Evolutionary conservation across 1,140 invertebrate genomes (phyloP).

Genomic region (Eupristina koningsbergeri): DNA sequence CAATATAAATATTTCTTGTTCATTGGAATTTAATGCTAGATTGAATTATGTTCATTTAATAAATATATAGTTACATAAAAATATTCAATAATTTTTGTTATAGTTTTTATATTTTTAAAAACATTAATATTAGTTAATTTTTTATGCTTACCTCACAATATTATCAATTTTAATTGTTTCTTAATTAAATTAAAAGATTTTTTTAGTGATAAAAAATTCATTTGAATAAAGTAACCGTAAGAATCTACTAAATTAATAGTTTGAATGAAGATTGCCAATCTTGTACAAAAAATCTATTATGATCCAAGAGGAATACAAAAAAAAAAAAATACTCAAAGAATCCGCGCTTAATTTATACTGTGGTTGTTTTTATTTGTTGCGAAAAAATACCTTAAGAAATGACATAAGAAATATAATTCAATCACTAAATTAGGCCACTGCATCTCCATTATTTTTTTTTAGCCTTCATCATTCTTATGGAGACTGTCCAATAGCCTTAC

Average conservation of each 20-base stretch:
- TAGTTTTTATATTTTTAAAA: background rate
- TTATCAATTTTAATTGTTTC: too few relatives aligned
- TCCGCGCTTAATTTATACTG: background rate
- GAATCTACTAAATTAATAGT: too few relatives aligned
- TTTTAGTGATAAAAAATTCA: too few relatives aligned
- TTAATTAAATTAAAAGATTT: too few relatives aligned
- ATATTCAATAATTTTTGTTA: background rate
- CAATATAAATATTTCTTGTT: too few relatives aligned
- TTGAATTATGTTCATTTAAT: background rate
- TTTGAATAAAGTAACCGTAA: too few relatives aligned
- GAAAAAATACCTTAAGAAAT: constrained; percentile 8
- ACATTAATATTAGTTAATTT: background rate
- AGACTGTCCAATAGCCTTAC: constrained; percentile 28
- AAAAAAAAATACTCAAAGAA: background rate
- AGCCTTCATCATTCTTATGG: constrained; percentile 28
- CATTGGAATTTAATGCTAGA: too few relatives aligned
- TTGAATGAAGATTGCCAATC: too few relatives aligned
- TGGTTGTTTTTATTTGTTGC: background rate
- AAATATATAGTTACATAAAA: background rate
- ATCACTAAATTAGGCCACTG: constrained; percentile 29
- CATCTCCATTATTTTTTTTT: constrained; percentile 48
- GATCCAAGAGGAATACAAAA: too few relatives aligned
- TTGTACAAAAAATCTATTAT: too few relatives aligned
- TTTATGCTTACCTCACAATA: too few relatives aligned
- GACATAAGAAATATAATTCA: constrained; percentile 44